These are phyloP conservation scores for Leptarthrus brevirostris DNA, from an alignment of 2,888 invertebrate genomes.

Conservation along the genomic window DNA sequence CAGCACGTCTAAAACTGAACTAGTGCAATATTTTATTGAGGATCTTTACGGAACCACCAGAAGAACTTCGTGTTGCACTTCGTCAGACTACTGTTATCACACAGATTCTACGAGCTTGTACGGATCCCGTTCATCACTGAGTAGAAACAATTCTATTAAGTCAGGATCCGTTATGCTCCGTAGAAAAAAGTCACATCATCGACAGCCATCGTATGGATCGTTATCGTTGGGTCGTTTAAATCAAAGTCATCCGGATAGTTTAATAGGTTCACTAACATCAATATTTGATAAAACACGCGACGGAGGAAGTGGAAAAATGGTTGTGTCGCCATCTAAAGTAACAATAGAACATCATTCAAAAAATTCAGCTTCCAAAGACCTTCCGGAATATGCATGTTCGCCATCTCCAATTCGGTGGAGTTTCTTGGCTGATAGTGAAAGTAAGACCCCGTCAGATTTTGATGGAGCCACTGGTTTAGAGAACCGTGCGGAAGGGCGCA, in stretches of 20 bases:
- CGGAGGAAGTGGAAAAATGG: slow-evolving; percentile 58
- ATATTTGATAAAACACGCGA: slow-evolving; percentile 65
- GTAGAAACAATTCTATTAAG: slow-evolving; percentile 66
- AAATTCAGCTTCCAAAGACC: slow-evolving; percentile 62
- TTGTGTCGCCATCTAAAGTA: slow-evolving; percentile 60
- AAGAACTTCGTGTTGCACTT: slow-evolving; percentile 66
- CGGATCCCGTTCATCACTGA: slow-evolving; percentile 65
- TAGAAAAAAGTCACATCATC: slow-evolving; percentile 57
- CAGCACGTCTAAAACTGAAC: slow-evolving; percentile 63
- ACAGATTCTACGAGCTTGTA: slow-evolving; percentile 67
- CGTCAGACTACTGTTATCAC: slow-evolving; percentile 67
- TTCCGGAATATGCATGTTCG: slow-evolving; percentile 66
- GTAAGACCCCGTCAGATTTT: slow-evolving; percentile 62
- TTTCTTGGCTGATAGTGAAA: slow-evolving; percentile 63
- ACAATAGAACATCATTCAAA: slow-evolving; percentile 64
- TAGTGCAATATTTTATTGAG: slow-evolving; percentile 66
- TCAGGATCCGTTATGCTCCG: slow-evolving; percentile 63
- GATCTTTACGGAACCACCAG: slow-evolving; percentile 63
- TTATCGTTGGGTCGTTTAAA: slow-evolving; percentile 65
- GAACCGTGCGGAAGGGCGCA: slow-evolving; percentile 33
- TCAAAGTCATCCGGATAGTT: slow-evolving; percentile 63
- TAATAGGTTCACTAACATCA: slow-evolving; percentile 64
- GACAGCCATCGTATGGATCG: slow-evolving; percentile 65
- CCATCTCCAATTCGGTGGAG: slow-evolving; percentile 68
- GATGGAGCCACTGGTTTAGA: slow-evolving; percentile 57